A percentile compares a stretch with the other conserved stretches of the same genome.
Conservation (phyloP, 2,113 vertebrate genomes). For the Macquaria ambigua region DNA sequence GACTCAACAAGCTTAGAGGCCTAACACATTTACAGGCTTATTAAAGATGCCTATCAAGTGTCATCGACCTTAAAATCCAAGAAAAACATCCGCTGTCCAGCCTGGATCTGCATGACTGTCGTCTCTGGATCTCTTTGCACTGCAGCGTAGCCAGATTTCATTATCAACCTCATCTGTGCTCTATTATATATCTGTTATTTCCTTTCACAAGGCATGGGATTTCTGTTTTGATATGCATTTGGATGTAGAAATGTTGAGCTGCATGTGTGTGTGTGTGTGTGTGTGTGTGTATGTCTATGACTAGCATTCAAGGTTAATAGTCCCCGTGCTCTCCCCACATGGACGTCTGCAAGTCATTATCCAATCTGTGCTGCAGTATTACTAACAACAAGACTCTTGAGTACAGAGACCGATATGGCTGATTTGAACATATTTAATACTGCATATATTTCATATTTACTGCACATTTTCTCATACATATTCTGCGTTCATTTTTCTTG, state of each 20-base stretch:
- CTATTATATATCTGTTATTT: constrained; percentile 47
- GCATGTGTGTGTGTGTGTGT: constrained; percentile 26
- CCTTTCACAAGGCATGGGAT: constrained; percentile 43
- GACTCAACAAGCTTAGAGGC: constrained; percentile 6
- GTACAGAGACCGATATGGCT: constrained; percentile 24
- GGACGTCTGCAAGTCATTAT: constrained; percentile 71
- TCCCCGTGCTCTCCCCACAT: constrained; percentile 39
- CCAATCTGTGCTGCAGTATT: constrained; percentile 39
- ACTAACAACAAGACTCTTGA: constrained; percentile 45
- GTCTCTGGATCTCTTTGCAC: constrained; percentile 16
- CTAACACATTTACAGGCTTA: constrained; percentile 48
- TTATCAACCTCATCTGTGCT: constrained; percentile 59
- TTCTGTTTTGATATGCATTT: constrained; percentile 53
- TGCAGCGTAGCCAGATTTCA: constrained; percentile 20
- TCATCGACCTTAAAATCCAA: constrained; percentile 12
- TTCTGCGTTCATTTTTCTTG: not conserved
- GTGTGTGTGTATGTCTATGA: constrained; percentile 4
- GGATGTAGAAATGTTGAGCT: constrained; percentile 25
- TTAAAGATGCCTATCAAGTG: constrained; percentile 55
- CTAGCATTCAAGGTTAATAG: constrained; percentile 56
- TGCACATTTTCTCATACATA: not conserved
- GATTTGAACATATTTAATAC: constrained; percentile 20
- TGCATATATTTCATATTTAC: not conserved
- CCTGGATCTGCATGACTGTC: constrained; percentile 5
- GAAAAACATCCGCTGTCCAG: constrained; percentile 29